phyloP scores from a whole-genome alignment of 1,140 invertebrate species.

The Formica selysi region DNA sequence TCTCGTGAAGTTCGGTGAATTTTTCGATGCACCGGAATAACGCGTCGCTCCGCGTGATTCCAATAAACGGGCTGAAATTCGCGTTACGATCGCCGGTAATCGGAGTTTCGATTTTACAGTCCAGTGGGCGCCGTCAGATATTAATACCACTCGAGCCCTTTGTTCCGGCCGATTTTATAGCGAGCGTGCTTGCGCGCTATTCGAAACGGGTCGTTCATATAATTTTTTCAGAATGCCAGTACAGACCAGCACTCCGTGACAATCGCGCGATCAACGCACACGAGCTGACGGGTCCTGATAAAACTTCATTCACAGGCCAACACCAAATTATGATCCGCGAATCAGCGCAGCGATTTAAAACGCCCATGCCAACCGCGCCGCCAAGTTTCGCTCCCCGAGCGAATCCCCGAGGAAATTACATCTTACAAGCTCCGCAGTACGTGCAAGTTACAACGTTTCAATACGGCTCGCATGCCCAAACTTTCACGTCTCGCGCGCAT shows the following conservation, averaged over 20 bases:
- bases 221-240: slow-evolving; percentile 54
- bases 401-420: slow-evolving; percentile 62
- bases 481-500: slow-evolving; percentile 47
- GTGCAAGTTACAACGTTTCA: slow-evolving; percentile 61
- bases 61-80: slow-evolving; percentile 69
- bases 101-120: slow-evolving; percentile 72
- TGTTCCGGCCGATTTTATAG: slow-evolving; percentile 67
- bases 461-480: slow-evolving; percentile 53
- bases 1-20: slow-evolving; percentile 11
- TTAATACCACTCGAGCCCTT: slow-evolving; percentile 71
- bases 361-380: background rate
- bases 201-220: slow-evolving; percentile 48
- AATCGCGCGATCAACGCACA: slow-evolving; percentile 54
- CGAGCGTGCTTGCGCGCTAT: slow-evolving; percentile 17
- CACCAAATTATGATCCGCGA: slow-evolving; percentile 51
- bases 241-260: slow-evolving; percentile 35
- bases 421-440: slow-evolving; percentile 50
- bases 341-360: slow-evolving; percentile 52
- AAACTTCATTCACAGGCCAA: slow-evolving; percentile 33
- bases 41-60: slow-evolving; percentile 20
- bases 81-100: slow-evolving; percentile 64
- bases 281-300: slow-evolving; percentile 45
- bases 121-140: slow-evolving; percentile 61
- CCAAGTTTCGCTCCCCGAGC: slow-evolving; percentile 19
- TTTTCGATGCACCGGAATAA: slow-evolving; percentile 29